A percentile compares a stretch with the other conserved stretches of the same genome.
phyloP scores from a whole-genome alignment of 2,888 invertebrate species.

The Aleiodes alternator region DNA sequence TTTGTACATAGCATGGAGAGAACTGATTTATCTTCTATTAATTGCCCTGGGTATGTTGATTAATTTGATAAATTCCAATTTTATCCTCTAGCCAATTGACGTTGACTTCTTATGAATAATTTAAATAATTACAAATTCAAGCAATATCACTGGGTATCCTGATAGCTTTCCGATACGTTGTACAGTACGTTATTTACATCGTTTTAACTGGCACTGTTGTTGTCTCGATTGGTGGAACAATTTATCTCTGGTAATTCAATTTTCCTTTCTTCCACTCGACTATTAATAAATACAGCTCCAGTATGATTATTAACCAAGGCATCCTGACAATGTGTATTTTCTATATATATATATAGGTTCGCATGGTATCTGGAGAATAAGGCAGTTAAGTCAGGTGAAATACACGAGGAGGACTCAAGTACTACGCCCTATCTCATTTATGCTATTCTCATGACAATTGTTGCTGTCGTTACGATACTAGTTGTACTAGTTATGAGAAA shows the following conservation, averaged over 20 bases:
- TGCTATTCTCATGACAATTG: slow-evolving; percentile 79
- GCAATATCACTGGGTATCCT: slow-evolving; percentile 78
- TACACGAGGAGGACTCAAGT: slow-evolving; percentile 66
- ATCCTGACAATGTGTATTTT: no score
- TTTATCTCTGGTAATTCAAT: slow-evolving; percentile 78
- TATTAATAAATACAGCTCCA: not conserved
- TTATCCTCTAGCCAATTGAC: not conserved
- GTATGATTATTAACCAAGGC: slow-evolving; percentile 1
- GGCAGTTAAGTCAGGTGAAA: slow-evolving; percentile 56
- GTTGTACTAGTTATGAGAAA: slow-evolving; percentile 80
- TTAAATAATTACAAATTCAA: slow-evolving; percentile 59
- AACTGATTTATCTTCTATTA: slow-evolving; percentile 79
- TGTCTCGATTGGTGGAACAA: slow-evolving; percentile 77
- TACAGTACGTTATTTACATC: slow-evolving; percentile 80
- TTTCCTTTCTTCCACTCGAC: slow-evolving; percentile 9
- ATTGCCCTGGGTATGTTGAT: slow-evolving; percentile 78
- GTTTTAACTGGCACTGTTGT: slow-evolving; percentile 77
- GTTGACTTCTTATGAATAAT: slow-evolving; percentile 1
- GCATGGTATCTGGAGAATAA: slow-evolving; percentile 74
- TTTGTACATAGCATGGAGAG: slow-evolving; percentile 78
- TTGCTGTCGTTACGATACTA: slow-evolving; percentile 78
- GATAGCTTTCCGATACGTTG: slow-evolving; percentile 78
- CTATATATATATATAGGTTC: slow-evolving; percentile 68
- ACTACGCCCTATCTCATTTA: slow-evolving; percentile 76
- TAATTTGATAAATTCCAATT: not conserved